Base-by-base conservation (phyloP, 2,113 vertebrate genomes). In the Macrotus californicus region DNA sequence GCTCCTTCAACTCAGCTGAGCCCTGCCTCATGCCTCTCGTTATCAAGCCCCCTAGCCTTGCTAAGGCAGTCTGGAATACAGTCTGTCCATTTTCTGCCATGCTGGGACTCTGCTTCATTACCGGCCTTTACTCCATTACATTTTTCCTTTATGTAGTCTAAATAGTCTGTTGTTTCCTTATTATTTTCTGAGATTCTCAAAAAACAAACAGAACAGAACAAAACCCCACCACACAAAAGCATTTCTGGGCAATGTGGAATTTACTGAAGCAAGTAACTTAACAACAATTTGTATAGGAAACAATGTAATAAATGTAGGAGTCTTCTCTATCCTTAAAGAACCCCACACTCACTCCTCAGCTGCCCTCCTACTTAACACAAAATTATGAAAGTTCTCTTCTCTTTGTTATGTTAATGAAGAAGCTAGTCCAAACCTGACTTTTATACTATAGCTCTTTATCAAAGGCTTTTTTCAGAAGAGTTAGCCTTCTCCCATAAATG, bases 381-480 rank as follows among this genome's bases (percentile, higher is more conserved):
- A 88, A 86, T 69, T 76, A 95, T 50, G 85, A 5, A 91, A 77
- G 15, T 64, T 70, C 5, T 86, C 34, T 43, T 59, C 43, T 46
- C 12, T 67, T 50, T 73, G 73, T 43, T 56, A 46, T 85, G 26
- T 84, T 82, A 41, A 46, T 46, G 13, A 34, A 19, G 48, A 91
- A 69, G 26, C 41, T 46, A 82, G 12, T 16, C 59, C 48, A 11
- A 86, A 87, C 59, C 66, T 59, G 26, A 80, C 43, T 70, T 91
- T n/a, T 77, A 64, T 8, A 48, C 15, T 41, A 66, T 31, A 81
- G n/a, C 56, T 18, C 87, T 3, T 52, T 84, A 91, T 52, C 70
- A 96, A 94, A 94, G 48, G 18, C 1, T 70, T 48, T 96, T 85
- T 24, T 70, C 76, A 82, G 36, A 85, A 89, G 36, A 93, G 36